Conservation (phyloP, 1,140 invertebrate species). For the Macrostomum lignano region DNA sequence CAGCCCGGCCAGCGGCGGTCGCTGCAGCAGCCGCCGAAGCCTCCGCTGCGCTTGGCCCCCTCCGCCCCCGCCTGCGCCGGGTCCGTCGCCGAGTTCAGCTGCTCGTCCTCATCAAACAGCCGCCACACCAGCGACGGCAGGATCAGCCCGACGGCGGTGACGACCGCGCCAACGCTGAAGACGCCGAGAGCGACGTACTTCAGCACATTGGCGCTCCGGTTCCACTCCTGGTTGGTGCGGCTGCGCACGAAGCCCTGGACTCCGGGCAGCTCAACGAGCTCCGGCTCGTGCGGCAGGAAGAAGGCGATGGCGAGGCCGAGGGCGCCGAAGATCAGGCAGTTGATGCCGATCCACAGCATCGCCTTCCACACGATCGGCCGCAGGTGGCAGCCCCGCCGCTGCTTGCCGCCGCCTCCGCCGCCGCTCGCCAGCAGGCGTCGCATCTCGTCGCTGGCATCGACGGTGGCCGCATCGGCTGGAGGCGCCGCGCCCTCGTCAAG, state of each 20-base stretch:
- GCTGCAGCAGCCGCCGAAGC: no score
- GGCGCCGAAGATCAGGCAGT: background rate
- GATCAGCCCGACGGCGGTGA: background rate
- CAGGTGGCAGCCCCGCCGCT: background rate
- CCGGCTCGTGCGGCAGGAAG: background rate
- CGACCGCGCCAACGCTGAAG: background rate
- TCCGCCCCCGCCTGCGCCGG: no score
- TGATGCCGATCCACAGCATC: conserved; percentile 1
- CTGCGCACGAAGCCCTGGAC: background rate
- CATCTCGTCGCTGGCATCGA: background rate
- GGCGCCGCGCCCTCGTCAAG: no score
- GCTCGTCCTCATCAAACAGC: background rate
- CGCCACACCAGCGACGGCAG: background rate
- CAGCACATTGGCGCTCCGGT: background rate
- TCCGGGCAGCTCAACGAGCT: no score
- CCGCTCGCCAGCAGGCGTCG: background rate
- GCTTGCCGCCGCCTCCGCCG: no score
- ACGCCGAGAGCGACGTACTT: background rate
- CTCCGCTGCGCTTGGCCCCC: no score
- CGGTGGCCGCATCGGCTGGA: no score
- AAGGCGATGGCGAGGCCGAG: background rate
- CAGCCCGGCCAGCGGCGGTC: no score
- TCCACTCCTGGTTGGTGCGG: background rate
- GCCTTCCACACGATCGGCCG: conserved; percentile 2
- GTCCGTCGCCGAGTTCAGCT: no score